These are phyloP conservation scores for Stegastes partitus DNA, from an alignment of 2,113 vertebrate genomes.

Conservation along the genomic window DNA sequence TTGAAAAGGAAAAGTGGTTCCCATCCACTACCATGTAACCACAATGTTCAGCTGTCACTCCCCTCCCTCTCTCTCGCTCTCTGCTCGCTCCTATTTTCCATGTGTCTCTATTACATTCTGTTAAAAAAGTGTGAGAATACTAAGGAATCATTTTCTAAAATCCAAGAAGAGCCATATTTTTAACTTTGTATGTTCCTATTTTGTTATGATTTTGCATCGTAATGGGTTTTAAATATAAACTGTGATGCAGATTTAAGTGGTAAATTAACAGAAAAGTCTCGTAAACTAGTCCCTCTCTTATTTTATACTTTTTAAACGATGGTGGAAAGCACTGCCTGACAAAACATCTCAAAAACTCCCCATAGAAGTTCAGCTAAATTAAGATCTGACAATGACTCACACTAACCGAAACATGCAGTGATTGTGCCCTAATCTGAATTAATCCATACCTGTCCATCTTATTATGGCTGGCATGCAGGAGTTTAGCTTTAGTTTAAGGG, in stretches of 20 bases:
- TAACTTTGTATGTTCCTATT: too few relatives aligned
- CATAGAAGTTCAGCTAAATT: background rate
- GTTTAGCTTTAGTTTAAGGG: background rate
- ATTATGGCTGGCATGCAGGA: background rate
- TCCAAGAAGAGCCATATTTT: too few relatives aligned
- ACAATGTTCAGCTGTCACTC: too few relatives aligned
- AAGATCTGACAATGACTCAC: background rate
- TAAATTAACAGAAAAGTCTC: background rate
- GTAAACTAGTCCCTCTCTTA: too few relatives aligned
- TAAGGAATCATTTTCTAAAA: too few relatives aligned
- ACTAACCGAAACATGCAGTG: background rate
- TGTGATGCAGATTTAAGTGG: background rate
- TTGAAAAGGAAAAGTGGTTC: too few relatives aligned
- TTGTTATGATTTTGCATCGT: background rate
- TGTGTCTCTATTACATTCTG: too few relatives aligned
- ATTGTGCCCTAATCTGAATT: background rate
- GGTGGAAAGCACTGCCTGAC: too few relatives aligned
- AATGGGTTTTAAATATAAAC: background rate
- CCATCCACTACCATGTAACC: too few relatives aligned
- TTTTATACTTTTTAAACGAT: too few relatives aligned
- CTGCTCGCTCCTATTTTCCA: background rate
- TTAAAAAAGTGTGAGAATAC: too few relatives aligned
- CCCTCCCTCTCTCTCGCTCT: too few relatives aligned
- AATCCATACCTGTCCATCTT: background rate
- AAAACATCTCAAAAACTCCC: background rate